Conservation (phyloP, 2,797 vertebrate species). For the Macrochelys suwanniensis region DNA sequence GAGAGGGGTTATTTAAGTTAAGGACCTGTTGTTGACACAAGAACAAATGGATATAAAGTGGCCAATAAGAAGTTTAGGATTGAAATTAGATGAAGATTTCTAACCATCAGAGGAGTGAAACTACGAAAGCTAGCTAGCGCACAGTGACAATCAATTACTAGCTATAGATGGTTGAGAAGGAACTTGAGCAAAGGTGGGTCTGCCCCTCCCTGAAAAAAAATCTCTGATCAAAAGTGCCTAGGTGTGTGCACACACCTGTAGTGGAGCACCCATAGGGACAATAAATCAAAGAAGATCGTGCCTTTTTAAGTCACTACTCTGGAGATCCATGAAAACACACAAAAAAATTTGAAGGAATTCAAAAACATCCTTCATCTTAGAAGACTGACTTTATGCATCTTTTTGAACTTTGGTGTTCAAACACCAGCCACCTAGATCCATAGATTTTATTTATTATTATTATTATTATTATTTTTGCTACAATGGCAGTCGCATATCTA, state of each 20-base stretch:
- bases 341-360: background rate
- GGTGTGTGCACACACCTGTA: no score
- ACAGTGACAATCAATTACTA: background rate
- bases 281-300: background rate
- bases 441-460: no score
- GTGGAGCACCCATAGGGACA: background rate
- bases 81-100: background rate
- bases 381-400: background rate
- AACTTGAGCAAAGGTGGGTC: background rate
- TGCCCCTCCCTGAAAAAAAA: background rate
- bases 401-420: constrained; percentile 6
- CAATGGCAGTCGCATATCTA: background rate
- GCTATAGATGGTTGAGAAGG: background rate
- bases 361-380: background rate
- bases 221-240: background rate
- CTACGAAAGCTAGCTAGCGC: background rate
- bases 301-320: accelerated
- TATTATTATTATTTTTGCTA: background rate
- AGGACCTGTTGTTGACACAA: background rate
- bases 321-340: background rate
- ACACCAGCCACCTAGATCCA: background rate
- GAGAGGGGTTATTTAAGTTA: background rate
- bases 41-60: background rate
- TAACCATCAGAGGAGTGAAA: background rate
- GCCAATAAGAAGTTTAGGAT: background rate